Base-by-base conservation (phyloP, 2,888 invertebrate genomes). In the Macroteleia sp. region DNA sequence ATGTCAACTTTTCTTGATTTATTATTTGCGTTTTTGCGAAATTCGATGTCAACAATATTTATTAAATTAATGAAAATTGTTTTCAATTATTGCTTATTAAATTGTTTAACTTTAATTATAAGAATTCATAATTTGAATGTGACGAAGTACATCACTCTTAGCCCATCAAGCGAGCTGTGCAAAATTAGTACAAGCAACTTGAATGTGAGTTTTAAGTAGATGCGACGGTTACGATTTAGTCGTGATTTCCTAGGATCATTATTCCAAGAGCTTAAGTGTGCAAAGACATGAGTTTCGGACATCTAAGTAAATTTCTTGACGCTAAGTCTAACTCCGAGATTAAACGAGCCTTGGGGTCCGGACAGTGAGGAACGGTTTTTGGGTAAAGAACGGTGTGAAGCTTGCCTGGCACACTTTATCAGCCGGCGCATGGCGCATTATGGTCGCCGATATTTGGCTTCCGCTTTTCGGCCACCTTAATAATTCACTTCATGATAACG, bases 271-370 rank as follows among this genome's bases (percentile, higher is more conserved):
- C 69, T 70, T 70, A 64, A 76, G 57, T 36, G 64, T 52, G 69
- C 52, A 64, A 64, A 62, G 76, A 70, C 64, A 69, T 28, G 76
- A 70, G 69, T 71, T 75, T 75, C 50, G 78, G 66, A 74, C 74
- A 79, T 75, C 62, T 74, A 70, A 71, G 70, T 66, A 76, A 79
- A 79, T 79, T 75, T 82, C 81, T 79, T 79, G 85, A 81, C 81
- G 81, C 61, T 80, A 82, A 86, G 82, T 85, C 84, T 84, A 85
- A 86, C 81, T 77, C 81, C 76, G 62, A 77, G 85, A 85, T 84
- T 81, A 84, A 85, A 82, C 78, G 81, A 76, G 76, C 48, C 73
- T 36, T 30, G 3, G 19, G 50, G 36, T 19, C 52, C 30, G 25
- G 75, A 76, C 75, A 69, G 62, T 80, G 76, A 69, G 69, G 64